Conservation (phyloP, 2,113 vertebrate genomes). For the Genyomyrus donnyi region DNA sequence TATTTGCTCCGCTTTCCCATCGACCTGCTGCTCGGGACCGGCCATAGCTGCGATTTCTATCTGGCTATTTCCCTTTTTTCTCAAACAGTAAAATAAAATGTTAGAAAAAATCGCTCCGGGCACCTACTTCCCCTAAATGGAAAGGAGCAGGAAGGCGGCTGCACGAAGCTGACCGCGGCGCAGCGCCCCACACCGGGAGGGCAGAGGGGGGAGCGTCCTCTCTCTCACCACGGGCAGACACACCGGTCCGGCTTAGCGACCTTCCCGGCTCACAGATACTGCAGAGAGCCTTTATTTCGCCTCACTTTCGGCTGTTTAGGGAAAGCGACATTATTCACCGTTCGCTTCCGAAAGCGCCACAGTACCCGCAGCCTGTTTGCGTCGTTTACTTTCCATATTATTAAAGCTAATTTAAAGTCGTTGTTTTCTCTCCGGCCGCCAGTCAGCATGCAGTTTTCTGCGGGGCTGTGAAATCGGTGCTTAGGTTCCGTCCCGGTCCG, state of each 20-base stretch:
- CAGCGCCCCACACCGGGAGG: background rate
- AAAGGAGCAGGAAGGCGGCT: background rate
- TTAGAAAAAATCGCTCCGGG: background rate
- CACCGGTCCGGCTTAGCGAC: background rate
- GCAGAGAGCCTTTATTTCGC: background rate
- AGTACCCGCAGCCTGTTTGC: background rate
- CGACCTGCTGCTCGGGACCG: conserved; percentile 62
- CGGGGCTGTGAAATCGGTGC: background rate
- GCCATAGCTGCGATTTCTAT: conserved; percentile 50
- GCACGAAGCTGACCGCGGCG: background rate
- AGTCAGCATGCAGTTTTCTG: background rate
- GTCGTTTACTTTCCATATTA: background rate
- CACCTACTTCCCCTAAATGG: background rate
- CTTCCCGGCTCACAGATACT: background rate
- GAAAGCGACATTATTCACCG: background rate
- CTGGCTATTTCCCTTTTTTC: background rate
- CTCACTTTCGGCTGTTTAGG: background rate
- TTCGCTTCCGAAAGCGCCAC: background rate
- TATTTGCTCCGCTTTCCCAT: conserved; percentile 61
- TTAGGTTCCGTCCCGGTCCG: background rate
- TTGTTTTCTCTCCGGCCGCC: background rate
- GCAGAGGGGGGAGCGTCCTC: background rate
- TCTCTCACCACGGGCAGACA: background rate
- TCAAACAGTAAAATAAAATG: background rate
- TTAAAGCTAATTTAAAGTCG: background rate